phyloP scores from a whole-genome alignment of 2,113 vertebrate genomes.

The Rhinolophus ferrumequinum region DNA sequence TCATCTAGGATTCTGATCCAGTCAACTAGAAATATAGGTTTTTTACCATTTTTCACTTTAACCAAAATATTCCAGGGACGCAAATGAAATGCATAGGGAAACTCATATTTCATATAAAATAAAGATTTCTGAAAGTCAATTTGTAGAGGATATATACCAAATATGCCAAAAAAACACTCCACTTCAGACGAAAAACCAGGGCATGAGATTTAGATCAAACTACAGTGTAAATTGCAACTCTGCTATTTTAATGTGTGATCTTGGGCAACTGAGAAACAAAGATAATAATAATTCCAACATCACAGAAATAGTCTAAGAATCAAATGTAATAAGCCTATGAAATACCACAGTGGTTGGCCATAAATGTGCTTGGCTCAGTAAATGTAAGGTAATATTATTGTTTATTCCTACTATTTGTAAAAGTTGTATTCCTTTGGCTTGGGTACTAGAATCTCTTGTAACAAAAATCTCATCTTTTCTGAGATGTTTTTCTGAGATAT shows the following conservation, averaged over 20 bases:
- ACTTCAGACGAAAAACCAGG: neutral
- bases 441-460: neutral
- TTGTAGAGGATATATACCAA: neutral
- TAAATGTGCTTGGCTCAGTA: neutral
- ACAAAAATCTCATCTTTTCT: neutral
- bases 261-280: neutral
- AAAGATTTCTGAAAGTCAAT: neutral
- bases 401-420: neutral
- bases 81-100: neutral
- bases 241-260: neutral
- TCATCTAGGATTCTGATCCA: neutral
- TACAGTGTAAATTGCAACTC: neutral
- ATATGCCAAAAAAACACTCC: neutral
- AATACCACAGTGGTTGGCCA: neutral
- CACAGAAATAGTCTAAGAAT: neutral
- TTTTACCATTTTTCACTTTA: constrained; percentile 1
- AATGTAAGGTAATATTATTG: neutral
- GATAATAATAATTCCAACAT: neutral
- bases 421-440: neutral
- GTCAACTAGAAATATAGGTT: neutral
- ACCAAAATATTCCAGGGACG: neutral
- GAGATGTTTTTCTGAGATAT: constrained; percentile 8
- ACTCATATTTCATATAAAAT: neutral
- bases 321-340: neutral
- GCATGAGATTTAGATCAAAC: neutral